These are phyloP conservation scores for Lophotis ruficrista DNA, from an alignment of 2,113 vertebrate genomes.

Conservation along the genomic window DNA sequence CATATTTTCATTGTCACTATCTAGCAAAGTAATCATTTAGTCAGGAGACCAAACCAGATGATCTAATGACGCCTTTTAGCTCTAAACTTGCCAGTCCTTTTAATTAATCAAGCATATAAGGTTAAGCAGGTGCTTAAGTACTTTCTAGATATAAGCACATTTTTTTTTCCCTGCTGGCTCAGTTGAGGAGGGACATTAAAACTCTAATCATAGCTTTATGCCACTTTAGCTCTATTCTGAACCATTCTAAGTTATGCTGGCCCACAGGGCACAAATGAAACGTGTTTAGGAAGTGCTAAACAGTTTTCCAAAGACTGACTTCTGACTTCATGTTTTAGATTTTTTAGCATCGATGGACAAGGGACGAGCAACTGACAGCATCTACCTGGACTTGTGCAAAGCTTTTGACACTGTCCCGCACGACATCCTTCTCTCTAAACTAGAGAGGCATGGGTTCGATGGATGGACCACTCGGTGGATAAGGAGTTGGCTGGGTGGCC, in stretches of 20 bases:
- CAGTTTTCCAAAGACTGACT: background rate
- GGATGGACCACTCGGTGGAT: too few relatives aligned
- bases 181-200: background rate
- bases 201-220: background rate
- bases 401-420: too few relatives aligned
- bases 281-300: background rate
- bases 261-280: background rate
- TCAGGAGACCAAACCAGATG: background rate
- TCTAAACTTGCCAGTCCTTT: background rate
- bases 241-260: background rate
- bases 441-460: too few relatives aligned
- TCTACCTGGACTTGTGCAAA: too few relatives aligned
- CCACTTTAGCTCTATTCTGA: background rate
- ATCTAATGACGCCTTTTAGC: background rate
- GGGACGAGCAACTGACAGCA: too few relatives aligned
- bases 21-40: background rate
- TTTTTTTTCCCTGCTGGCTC: background rate
- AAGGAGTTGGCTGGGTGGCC: too few relatives aligned
- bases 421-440: too few relatives aligned
- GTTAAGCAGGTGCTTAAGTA: background rate
- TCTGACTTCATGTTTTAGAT: background rate
- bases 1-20: background rate
- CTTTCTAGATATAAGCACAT: background rate
- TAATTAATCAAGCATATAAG: background rate
- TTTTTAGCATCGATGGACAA: too few relatives aligned